phyloP scores from a whole-genome alignment of 2,113 vertebrate species.

The Pteropus alecto region DNA sequence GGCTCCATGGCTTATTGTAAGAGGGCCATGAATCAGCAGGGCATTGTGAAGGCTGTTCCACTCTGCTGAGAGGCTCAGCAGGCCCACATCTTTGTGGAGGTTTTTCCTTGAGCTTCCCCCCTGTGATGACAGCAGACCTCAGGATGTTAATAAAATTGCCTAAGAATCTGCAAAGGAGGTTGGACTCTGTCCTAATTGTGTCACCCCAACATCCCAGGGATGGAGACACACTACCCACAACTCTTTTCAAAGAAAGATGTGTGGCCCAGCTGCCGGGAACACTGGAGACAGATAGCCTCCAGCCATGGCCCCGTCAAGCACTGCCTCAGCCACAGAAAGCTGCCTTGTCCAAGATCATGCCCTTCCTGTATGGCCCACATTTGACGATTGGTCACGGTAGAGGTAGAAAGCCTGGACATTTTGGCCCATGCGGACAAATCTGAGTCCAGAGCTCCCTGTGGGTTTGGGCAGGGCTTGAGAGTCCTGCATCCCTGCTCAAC shows the following conservation, averaged over 20 bases:
- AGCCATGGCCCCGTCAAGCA: background rate
- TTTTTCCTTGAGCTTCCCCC: background rate
- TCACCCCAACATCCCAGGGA: background rate
- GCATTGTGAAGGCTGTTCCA: background rate
- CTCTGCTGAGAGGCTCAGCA: background rate
- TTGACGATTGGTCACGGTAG: background rate
- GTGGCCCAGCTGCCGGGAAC: background rate
- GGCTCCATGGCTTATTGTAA: background rate
- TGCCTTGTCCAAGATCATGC: background rate
- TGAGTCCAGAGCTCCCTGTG: background rate
- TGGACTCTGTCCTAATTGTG: background rate
- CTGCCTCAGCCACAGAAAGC: background rate
- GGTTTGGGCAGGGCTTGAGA: background rate
- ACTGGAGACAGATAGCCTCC: background rate
- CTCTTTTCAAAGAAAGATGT: background rate
- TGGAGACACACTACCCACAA: background rate
- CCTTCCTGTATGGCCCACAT: background rate
- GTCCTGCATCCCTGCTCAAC: background rate
- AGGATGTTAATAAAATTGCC: background rate
- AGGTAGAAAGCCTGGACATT: background rate
- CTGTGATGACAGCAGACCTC: background rate
- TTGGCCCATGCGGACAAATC: background rate
- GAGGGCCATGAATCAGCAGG: background rate
- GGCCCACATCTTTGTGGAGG: background rate
- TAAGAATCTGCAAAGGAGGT: background rate